These are phyloP conservation scores for Neoseiulus cucumeris DNA, from an alignment of 1,140 invertebrate species.

Conservation along the genomic window DNA sequence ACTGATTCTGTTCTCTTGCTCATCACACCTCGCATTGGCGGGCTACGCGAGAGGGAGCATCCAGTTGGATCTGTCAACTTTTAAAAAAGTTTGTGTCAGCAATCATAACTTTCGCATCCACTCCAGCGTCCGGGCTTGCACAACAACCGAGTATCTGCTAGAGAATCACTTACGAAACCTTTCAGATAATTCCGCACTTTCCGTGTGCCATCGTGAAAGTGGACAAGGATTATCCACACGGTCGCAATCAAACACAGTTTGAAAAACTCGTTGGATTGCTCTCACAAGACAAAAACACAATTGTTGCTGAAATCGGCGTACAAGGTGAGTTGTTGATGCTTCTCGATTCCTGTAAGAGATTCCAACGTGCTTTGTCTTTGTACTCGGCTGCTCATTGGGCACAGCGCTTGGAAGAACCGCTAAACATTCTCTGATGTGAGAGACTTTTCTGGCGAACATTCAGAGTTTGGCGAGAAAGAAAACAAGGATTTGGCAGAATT, in stretches of 20 bases:
- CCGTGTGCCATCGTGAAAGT: neutral
- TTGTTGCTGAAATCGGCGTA: neutral
- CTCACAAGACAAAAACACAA: neutral
- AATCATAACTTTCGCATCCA: neutral
- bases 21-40: neutral
- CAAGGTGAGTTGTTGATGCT: neutral
- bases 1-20: no score
- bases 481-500: neutral
- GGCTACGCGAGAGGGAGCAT: conserved; percentile 3
- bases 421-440: neutral
- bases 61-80: neutral
- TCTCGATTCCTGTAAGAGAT: neutral
- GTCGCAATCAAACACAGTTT: neutral
- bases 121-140: neutral
- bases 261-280: neutral
- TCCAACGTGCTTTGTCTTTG: neutral
- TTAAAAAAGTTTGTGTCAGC: neutral
- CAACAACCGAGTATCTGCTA: neutral
- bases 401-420: neutral
- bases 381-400: neutral
- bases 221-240: conserved; percentile 8
- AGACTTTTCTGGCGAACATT: neutral
- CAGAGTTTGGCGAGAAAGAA: conserved; percentile 1
- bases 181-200: conserved; percentile 2
- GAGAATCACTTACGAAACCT: neutral